These are phyloP conservation scores for Ochotona curzoniae DNA, from an alignment of 2,113 vertebrate genomes.

Conservation along the genomic window DNA sequence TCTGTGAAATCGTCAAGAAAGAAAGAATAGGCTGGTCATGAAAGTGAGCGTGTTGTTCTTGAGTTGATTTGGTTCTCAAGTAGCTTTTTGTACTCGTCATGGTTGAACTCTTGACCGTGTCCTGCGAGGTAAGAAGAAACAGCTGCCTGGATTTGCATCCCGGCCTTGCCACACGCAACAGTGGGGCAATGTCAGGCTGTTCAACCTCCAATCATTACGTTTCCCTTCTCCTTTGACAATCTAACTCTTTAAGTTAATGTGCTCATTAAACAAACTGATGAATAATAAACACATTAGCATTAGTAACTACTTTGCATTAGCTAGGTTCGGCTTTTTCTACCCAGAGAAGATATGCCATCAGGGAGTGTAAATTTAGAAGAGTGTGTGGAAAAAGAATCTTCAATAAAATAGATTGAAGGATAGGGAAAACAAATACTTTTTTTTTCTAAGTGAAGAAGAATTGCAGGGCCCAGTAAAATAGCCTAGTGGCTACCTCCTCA, in stretches of 20 bases:
- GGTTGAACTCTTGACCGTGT: background rate
- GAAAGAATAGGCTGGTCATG: slow-evolving; percentile 5
- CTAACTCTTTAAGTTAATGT: background rate
- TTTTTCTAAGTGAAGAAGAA: slow-evolving; percentile 46
- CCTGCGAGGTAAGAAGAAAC: background rate
- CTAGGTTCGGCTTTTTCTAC: background rate
- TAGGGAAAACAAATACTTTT: background rate
- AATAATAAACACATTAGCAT: background rate
- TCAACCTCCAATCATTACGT: background rate
- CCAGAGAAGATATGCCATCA: background rate
- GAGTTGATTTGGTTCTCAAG: slow-evolving; percentile 33
- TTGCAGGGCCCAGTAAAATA: background rate
- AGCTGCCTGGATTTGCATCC: background rate
- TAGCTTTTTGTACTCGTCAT: background rate
- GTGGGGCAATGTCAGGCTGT: background rate
- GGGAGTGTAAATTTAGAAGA: background rate
- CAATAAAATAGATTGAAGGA: slow-evolving; percentile 17
- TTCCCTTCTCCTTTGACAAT: background rate
- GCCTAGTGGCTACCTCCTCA: too few species aligned
- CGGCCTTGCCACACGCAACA: background rate
- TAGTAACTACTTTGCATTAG: background rate
- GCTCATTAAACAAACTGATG: background rate
- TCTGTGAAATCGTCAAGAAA: slow-evolving; percentile 15
- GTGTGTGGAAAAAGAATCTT: background rate
- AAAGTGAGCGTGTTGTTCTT: background rate